These are phyloP conservation scores for Cynodonichthys magdalenae DNA, from an alignment of 2,797 vertebrate genomes.

Conservation along the genomic window DNA sequence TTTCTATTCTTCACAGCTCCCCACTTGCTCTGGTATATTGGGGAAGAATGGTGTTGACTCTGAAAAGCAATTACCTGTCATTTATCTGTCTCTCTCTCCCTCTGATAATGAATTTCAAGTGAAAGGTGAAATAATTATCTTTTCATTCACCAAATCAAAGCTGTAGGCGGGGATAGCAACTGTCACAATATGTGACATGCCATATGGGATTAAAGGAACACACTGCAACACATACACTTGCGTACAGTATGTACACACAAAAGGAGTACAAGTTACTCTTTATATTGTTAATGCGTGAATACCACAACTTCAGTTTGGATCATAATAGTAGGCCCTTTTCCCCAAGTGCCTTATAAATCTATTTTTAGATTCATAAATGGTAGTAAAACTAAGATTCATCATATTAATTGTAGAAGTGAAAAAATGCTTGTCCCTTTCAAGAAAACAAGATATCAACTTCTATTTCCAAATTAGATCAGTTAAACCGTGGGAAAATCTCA, in stretches of 20 bases:
- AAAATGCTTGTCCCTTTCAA: no score
- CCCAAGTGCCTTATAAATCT: no score
- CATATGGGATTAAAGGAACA: constrained; percentile 66
- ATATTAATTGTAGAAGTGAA: no score
- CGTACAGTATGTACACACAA: constrained; percentile 10
- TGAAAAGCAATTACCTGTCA: constrained; percentile 82
- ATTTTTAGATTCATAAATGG: no score
- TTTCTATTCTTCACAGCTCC: constrained; percentile 57
- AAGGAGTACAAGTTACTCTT: constrained; percentile 32
- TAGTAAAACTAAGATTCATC: no score
- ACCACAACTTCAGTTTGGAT: constrained; percentile 2
- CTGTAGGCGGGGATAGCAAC: constrained; percentile 59
- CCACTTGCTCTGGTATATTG: constrained; percentile 47
- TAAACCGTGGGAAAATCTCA: no score
- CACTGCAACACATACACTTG: constrained; percentile 30
- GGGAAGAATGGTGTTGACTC: constrained; percentile 76
- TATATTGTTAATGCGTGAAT: constrained; percentile 43
- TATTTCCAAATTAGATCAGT: no score
- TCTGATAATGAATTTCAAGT: constrained; percentile 78
- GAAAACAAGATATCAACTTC: no score
- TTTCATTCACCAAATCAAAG: constrained; percentile 71
- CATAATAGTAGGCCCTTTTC: constrained; percentile 20
- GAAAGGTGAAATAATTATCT: constrained; percentile 81
- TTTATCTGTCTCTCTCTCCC: constrained; percentile 73
- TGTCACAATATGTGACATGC: constrained; percentile 69